A percentile compares a stretch with the other conserved stretches of the same genome.
phyloP scores from a whole-genome alignment of 2,113 vertebrate genomes.

The Gorsachius goisagi region DNA sequence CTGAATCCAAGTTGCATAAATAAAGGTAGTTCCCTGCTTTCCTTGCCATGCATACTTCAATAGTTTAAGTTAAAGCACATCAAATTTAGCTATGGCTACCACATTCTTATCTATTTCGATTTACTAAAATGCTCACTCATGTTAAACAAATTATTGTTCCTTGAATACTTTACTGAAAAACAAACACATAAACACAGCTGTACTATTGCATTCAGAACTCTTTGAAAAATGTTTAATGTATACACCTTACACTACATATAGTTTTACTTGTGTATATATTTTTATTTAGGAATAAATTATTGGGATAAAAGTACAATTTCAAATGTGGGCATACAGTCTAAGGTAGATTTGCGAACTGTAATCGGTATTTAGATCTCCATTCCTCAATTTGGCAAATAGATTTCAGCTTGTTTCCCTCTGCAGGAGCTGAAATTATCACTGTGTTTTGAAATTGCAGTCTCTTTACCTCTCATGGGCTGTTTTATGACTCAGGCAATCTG shows the following conservation, averaged over 20 bases:
- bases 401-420: background rate
- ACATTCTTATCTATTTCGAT: background rate
- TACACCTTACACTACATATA: background rate
- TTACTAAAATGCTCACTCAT: background rate
- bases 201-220: background rate
- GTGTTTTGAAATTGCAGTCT: background rate
- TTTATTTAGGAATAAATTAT: background rate
- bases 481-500: background rate
- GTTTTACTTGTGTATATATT: background rate
- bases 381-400: background rate
- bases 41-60: background rate
- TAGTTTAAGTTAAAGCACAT: background rate
- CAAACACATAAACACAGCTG: background rate
- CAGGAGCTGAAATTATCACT: background rate
- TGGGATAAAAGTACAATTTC: background rate
- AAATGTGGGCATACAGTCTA: background rate
- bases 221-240: background rate
- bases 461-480: background rate
- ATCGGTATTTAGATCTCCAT: background rate
- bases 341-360: background rate
- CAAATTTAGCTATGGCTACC: background rate
- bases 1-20: background rate
- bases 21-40: background rate
- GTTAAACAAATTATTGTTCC: background rate
- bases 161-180: background rate